Evolutionary conservation across 2,113 vertebrate genomes (phyloP).

Genomic region (Chaetodon trifascialis): DNA sequence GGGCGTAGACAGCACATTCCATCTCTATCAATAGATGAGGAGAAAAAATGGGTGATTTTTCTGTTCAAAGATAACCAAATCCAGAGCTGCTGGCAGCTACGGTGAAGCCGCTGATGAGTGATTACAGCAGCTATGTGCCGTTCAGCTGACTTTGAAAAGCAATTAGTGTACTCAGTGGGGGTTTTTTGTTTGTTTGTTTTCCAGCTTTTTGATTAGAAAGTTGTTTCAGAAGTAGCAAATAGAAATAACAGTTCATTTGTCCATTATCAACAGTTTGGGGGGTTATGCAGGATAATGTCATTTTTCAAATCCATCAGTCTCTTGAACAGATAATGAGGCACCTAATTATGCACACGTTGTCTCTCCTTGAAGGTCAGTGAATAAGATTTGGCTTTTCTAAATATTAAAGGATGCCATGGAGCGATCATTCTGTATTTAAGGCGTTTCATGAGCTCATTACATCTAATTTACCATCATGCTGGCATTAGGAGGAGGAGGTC

Average conservation of each 20-base stretch:
- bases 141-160: conserved; percentile 44
- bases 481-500: too few relatives aligned
- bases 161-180: background rate
- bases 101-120: conserved; percentile 24
- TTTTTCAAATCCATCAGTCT: too few relatives aligned
- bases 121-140: conserved; percentile 19
- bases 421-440: background rate
- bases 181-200: background rate
- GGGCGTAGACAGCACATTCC: conserved; percentile 75
- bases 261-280: background rate
- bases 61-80: conserved; percentile 46
- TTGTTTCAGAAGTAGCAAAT: background rate
- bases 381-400: background rate
- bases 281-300: background rate
- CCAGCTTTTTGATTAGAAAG: background rate
- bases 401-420: background rate
- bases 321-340: background rate
- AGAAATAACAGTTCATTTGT: background rate
- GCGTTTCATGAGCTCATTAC: background rate
- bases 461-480: background rate
- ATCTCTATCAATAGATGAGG: conserved; percentile 72
- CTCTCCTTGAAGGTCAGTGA: background rate
- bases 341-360: background rate
- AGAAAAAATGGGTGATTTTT: conserved; percentile 47
- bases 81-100: conserved; percentile 44